A percentile compares a stretch with the other conserved stretches of the same genome.
Evolutionary conservation across 2,113 vertebrate genomes (phyloP).

Genomic region (Leucosticte australis): DNA sequence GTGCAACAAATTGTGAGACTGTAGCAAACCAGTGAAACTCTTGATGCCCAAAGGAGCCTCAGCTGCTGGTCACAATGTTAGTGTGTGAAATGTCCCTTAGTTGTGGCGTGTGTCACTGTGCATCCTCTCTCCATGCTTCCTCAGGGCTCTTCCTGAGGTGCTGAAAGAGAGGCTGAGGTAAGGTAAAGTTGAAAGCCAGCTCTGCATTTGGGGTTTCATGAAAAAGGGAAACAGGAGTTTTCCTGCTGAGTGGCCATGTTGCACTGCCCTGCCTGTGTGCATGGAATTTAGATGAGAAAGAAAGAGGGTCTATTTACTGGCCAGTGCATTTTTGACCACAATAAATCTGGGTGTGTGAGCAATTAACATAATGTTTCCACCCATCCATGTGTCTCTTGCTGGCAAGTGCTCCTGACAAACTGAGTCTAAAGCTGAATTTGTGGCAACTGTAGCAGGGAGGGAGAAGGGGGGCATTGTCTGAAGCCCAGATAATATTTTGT

Average conservation of each 20-base stretch:
- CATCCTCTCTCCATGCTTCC: not conserved
- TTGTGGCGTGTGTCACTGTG: rapidly evolving
- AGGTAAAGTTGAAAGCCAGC: not conserved
- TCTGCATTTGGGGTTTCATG: not conserved
- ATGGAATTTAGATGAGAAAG: constrained; percentile 37
- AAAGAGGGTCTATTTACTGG: not conserved
- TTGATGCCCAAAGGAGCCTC: not conserved
- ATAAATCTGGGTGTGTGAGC: constrained; percentile 32
- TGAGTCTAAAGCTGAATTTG: constrained; percentile 19
- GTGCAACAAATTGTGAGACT: not conserved
- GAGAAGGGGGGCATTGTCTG: not conserved
- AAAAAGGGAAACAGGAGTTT: not conserved
- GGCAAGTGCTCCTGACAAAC: not conserved
- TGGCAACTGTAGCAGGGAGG: not conserved
- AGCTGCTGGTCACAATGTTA: rapidly evolving
- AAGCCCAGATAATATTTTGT: not conserved
- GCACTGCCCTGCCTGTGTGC: not conserved
- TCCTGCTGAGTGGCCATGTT: not conserved
- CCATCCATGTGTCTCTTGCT: not conserved
- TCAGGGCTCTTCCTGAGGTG: not conserved
- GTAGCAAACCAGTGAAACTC: not conserved
- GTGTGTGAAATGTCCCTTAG: not conserved
- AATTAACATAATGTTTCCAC: constrained; percentile 48
- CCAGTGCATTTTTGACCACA: constrained; percentile 13
- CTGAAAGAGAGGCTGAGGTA: not conserved